These are phyloP conservation scores for Chaetophractus vellerosus DNA, from an alignment of 2,797 vertebrate genomes.

Conservation along the genomic window DNA sequence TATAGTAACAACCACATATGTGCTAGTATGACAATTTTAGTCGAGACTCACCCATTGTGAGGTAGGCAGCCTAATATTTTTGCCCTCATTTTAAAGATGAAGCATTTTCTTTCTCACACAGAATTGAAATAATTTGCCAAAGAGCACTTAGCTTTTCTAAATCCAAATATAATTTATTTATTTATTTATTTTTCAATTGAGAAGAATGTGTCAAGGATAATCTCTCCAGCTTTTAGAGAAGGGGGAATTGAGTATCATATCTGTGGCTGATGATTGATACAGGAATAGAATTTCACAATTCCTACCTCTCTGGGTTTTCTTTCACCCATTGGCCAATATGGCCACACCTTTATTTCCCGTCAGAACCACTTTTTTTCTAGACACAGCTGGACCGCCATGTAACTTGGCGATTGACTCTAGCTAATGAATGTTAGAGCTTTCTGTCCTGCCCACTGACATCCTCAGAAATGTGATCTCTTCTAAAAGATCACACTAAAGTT, in stretches of 20 bases:
- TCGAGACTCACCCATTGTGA: neutral
- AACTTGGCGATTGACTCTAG: neutral
- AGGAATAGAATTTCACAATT: conserved; percentile 16
- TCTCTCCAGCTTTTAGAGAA: neutral
- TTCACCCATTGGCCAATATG: neutral
- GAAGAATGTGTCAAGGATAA: conserved; percentile 60
- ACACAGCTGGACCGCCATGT: neutral
- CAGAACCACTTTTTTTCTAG: neutral
- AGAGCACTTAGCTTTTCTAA: conserved; percentile 58
- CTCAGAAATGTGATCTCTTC: conserved; percentile 20
- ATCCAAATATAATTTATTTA: neutral
- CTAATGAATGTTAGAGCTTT: neutral
- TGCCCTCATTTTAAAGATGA: conserved; percentile 34
- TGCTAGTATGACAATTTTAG: neutral
- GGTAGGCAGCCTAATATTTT: neutral
- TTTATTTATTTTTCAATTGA: conserved; percentile 24
- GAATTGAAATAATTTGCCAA: conserved; percentile 58
- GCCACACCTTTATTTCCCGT: conserved; percentile 40
- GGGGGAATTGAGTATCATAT: neutral
- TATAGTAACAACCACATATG: neutral
- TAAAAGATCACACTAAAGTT: neutral
- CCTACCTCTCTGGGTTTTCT: neutral
- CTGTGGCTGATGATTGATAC: conserved; percentile 35
- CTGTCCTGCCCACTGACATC: neutral
- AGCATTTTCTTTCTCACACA: conserved; percentile 39